phyloP scores from a whole-genome alignment of 2,888 invertebrate genomes.

The Odontocerum albicorne region DNA sequence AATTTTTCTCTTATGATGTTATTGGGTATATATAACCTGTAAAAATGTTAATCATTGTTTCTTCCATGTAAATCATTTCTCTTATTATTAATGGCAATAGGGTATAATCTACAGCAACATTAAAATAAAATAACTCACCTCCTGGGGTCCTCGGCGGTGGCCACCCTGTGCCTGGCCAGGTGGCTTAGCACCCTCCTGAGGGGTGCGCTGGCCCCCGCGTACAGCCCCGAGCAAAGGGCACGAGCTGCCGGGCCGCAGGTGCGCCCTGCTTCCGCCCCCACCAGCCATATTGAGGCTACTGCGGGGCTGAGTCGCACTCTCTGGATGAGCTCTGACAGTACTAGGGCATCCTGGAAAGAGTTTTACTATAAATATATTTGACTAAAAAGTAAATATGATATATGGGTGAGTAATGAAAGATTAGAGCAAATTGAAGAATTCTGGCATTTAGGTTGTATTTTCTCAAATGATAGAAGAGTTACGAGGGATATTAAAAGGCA shows the following conservation, averaged over 20 bases:
- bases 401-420: no score
- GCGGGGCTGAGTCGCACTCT: constrained; percentile 55
- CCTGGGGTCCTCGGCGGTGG: constrained; percentile 48
- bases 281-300: constrained; percentile 51
- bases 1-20: no score
- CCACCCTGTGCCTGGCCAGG: constrained; percentile 52
- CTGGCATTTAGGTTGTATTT: no score
- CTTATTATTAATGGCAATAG: no score
- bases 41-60: no score
- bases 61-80: no score
- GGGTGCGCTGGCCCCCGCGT: constrained; percentile 46
- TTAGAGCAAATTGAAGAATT: no score
- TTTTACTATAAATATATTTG: no score
- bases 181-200: constrained; percentile 45
- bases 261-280: constrained; percentile 51
- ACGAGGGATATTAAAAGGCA: no score
- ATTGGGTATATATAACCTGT: no score
- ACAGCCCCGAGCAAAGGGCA: constrained; percentile 49
- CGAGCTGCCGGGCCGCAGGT: constrained; percentile 43
- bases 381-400: no score
- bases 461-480: no score
- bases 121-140: constrained; percentile 44
- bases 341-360: constrained; percentile 47
- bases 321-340: constrained; percentile 52
- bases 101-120: neutral